Percentiles rank a stretch among this genome's conserved stretches.
These are phyloP conservation scores for Corynorhinus townsendii DNA, from an alignment of 2,113 vertebrate species.

Conservation along the genomic window DNA sequence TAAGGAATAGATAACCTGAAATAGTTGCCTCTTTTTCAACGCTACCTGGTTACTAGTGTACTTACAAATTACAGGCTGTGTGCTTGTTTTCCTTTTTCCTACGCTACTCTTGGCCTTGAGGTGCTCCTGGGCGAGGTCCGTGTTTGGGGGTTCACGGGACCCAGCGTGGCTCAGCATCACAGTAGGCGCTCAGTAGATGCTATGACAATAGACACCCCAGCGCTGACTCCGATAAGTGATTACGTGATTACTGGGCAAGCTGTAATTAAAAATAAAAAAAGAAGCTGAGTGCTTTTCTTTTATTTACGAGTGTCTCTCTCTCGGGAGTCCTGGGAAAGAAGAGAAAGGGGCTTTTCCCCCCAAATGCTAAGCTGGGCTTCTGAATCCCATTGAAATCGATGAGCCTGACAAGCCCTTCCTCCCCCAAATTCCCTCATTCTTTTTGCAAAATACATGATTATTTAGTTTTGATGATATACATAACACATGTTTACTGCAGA, in stretches of 20 bases:
- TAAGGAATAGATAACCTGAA: background rate
- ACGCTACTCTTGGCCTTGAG: background rate
- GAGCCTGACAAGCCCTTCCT: background rate
- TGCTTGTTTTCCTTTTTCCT: background rate
- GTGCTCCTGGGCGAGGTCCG: background rate
- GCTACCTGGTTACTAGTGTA: background rate
- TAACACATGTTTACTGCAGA: background rate
- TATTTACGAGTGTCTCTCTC: slow-evolving; percentile 16
- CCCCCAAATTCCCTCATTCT: background rate
- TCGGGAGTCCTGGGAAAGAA: background rate
- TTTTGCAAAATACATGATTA: background rate
- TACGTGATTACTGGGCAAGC: slow-evolving; percentile 44
- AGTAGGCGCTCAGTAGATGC: background rate
- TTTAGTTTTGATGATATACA: background rate
- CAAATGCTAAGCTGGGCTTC: background rate
- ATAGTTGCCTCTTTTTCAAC: background rate
- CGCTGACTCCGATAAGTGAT: background rate
- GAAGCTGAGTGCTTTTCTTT: slow-evolving; percentile 55
- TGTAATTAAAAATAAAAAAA: slow-evolving; percentile 55
- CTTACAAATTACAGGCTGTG: accelerated
- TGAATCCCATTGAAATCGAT: background rate
- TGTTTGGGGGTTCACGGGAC: background rate
- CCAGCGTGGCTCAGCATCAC: background rate
- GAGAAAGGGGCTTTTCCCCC: background rate
- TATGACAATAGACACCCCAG: slow-evolving; percentile 21